Conservation (phyloP, 2,113 vertebrate species). For the Oxyruncus cristatus region DNA sequence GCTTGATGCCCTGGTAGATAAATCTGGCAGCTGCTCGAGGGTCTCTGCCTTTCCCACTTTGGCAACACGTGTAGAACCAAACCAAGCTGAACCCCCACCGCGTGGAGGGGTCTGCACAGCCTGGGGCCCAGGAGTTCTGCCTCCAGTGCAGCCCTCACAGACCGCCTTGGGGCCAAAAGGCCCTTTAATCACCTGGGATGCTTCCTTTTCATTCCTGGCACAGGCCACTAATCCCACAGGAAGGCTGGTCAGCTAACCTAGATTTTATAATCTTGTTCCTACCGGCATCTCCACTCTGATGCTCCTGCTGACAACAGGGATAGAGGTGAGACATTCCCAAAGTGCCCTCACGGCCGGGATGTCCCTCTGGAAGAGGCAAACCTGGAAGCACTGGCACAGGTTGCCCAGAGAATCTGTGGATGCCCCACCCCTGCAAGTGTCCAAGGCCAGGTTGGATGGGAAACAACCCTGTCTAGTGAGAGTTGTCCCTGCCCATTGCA, state of each 20-base stretch:
- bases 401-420: background rate
- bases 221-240: background rate
- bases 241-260: background rate
- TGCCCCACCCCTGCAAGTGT: background rate
- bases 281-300: background rate
- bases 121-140: background rate
- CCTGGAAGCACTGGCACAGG: background rate
- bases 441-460: background rate
- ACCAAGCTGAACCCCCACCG: background rate
- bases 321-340: background rate
- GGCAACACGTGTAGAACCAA: background rate
- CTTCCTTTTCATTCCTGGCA: background rate
- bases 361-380: background rate
- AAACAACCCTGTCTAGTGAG: rapidly evolving
- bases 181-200: background rate
- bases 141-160: background rate
- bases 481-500: background rate
- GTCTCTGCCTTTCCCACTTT: background rate
- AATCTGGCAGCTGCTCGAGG: background rate
- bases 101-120: rapidly evolving
- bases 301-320: background rate
- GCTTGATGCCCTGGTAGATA: background rate
- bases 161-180: background rate
- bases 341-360: rapidly evolving
- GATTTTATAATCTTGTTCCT: background rate